Conservation (phyloP, 23 tunicate genomes). For the Botrylloides violaceus region DNA sequence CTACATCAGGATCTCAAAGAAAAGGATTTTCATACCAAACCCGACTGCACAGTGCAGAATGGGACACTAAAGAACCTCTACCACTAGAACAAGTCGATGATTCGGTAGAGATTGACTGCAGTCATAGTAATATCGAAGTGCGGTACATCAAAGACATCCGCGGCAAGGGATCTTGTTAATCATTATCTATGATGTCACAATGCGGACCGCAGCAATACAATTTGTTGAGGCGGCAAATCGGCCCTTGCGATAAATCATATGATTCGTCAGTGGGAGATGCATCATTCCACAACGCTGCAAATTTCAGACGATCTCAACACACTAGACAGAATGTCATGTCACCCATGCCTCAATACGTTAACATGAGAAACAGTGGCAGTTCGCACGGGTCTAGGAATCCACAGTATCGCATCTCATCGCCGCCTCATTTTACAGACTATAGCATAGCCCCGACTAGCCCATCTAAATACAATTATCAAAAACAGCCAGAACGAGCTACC, state of each 20-base stretch:
- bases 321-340: neutral
- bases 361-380: neutral
- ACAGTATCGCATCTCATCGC: slow-evolving; percentile 6
- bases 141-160: slow-evolving; percentile 28
- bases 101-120: slow-evolving; percentile 76
- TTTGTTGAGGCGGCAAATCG: neutral
- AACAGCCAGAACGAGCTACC: slow-evolving; percentile 30
- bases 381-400: neutral
- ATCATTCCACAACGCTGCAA: neutral
- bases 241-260: neutral
- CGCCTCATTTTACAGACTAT: slow-evolving; percentile 19
- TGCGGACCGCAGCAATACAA: slow-evolving; percentile 2
- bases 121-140: slow-evolving; percentile 79
- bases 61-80: slow-evolving; percentile 10
- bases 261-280: no score
- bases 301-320: neutral
- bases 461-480: slow-evolving; percentile 33
- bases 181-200: neutral
- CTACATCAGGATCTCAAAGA: no score
- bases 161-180: neutral
- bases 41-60: slow-evolving; percentile 1
- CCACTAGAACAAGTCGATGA: slow-evolving; percentile 3
- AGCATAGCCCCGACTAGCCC: slow-evolving; percentile 35
- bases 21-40: no score
- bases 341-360: no score